These are phyloP conservation scores for Nomada flava DNA, from an alignment of 2,888 invertebrate species.

Conservation along the genomic window DNA sequence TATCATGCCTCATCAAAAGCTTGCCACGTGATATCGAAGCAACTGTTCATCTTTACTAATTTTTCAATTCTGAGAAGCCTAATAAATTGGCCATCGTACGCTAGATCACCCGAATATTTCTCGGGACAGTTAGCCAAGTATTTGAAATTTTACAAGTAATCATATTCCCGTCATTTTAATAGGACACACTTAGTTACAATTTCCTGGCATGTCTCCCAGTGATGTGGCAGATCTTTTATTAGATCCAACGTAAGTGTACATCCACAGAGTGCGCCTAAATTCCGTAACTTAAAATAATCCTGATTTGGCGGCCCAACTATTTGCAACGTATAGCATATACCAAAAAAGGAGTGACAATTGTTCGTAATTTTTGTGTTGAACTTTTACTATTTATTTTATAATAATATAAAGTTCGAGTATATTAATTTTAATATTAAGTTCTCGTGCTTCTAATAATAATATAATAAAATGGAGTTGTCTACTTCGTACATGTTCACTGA, in stretches of 20 bases:
- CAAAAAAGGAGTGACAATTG: too few relatives aligned
- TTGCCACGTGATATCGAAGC: neutral
- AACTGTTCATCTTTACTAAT: constrained; percentile 3
- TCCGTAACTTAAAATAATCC: neutral
- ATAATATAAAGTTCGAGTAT: too few relatives aligned
- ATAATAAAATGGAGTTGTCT: too few relatives aligned
- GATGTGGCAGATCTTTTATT: neutral
- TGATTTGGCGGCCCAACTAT: neutral
- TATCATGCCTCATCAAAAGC: neutral
- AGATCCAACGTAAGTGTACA: neutral
- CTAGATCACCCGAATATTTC: neutral
- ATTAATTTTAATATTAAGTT: too few relatives aligned
- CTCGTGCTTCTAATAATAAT: too few relatives aligned
- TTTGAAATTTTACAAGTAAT: neutral
- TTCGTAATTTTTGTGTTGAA: too few relatives aligned
- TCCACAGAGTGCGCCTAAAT: neutral
- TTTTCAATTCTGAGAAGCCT: neutral
- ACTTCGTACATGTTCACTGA: too few relatives aligned
- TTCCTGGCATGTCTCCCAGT: constrained; percentile 8
- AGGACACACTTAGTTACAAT: neutral
- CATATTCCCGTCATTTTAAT: neutral
- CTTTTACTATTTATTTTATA: too few relatives aligned
- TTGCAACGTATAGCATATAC: too few relatives aligned
- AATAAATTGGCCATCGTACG: constrained; percentile 11
- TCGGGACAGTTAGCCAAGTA: constrained; percentile 16